These are phyloP conservation scores for Lasioglossum oenotherae DNA, from an alignment of 2,888 invertebrate species.

Conservation along the genomic window DNA sequence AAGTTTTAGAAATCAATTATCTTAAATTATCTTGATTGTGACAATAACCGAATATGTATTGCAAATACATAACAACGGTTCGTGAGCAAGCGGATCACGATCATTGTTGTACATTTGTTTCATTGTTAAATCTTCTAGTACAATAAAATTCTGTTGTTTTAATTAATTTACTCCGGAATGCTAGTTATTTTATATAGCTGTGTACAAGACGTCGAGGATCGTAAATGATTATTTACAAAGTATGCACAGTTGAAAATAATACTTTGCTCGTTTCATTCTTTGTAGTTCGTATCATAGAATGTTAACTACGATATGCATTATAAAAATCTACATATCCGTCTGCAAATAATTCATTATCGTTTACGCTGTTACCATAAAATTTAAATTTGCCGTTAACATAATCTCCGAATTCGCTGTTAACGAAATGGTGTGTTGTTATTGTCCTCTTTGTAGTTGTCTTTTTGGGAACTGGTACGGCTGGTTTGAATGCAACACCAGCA, in stretches of 20 bases:
- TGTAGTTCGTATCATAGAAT: slow-evolving; percentile 25
- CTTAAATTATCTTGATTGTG: slow-evolving; percentile 6
- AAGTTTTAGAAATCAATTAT: slow-evolving; percentile 8
- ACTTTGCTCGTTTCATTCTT: slow-evolving; percentile 22
- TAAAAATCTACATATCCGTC: slow-evolving; percentile 71
- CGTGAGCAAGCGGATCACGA: not conserved
- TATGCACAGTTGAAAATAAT: slow-evolving; percentile 15
- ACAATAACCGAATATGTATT: slow-evolving; percentile 6
- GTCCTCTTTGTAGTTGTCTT: slow-evolving; percentile 81
- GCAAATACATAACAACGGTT: not conserved
- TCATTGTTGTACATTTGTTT: slow-evolving; percentile 15
- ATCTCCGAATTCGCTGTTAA: slow-evolving; percentile 84
- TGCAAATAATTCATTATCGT: slow-evolving; percentile 72
- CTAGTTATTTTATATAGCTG: not conserved
- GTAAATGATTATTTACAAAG: slow-evolving; percentile 45
- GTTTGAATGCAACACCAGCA: slow-evolving; percentile 90
- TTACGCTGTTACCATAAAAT: slow-evolving; percentile 83
- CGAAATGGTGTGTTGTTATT: slow-evolving; percentile 82
- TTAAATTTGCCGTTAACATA: slow-evolving; percentile 84
- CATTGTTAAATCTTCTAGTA: slow-evolving; percentile 11
- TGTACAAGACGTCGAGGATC: slow-evolving; percentile 1
- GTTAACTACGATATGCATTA: slow-evolving; percentile 49
- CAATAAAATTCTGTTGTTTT: slow-evolving; percentile 9
- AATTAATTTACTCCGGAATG: slow-evolving; percentile 8
- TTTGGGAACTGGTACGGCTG: slow-evolving; percentile 89